Evolutionary conservation across 2,113 vertebrate genomes (phyloP).

Genomic region (Halichoeres trimaculatus): DNA sequence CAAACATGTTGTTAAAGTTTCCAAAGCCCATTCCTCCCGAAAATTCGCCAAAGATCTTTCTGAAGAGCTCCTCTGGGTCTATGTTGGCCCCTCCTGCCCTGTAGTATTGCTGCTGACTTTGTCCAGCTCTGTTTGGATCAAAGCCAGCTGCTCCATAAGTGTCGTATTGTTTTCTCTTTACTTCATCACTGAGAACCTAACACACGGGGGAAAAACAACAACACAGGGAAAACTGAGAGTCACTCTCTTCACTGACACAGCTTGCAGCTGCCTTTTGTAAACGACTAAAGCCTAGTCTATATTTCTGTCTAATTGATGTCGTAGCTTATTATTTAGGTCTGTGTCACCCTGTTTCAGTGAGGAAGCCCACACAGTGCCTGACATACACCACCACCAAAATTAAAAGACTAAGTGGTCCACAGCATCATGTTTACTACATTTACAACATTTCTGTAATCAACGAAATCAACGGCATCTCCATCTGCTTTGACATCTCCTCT

Average conservation of each 20-base stretch:
- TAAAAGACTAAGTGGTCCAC: no score
- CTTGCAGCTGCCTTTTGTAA: no score
- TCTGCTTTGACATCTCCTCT: no score
- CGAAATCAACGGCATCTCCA: no score
- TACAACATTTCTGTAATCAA: no score
- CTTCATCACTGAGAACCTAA: constrained; percentile 93
- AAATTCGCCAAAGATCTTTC: constrained; percentile 96
- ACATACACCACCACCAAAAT: no score
- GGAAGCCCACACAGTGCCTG: no score
- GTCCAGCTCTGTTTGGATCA: constrained; percentile 70
- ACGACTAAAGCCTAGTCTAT: background rate
- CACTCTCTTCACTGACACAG: background rate
- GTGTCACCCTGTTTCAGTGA: no score
- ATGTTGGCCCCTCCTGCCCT: constrained; percentile 85
- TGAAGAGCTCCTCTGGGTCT: constrained; percentile 94
- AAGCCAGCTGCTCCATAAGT: constrained; percentile 88
- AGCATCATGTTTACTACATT: no score
- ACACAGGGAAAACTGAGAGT: background rate
- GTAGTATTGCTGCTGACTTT: constrained; percentile 85
- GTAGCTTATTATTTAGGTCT: no score
- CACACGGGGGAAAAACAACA: background rate
- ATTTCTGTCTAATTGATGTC: no score
- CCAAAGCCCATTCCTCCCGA: constrained; percentile 85
- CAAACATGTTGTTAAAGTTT: constrained; percentile 88
- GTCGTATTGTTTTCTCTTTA: constrained; percentile 94